Conservation (phyloP, 1,140 invertebrate species). For the Anastatus disparis region DNA sequence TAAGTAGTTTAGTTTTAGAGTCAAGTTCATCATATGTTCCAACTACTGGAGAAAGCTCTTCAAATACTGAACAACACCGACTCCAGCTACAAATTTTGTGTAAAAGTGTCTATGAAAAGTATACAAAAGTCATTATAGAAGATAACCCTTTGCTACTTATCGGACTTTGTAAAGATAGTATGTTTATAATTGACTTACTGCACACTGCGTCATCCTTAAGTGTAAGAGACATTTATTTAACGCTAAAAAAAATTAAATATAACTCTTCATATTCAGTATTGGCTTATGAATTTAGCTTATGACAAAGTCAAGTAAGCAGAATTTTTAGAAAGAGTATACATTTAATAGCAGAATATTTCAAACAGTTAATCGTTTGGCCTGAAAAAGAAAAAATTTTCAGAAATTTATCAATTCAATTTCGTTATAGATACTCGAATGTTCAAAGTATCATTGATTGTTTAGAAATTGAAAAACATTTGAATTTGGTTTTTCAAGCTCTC, state of each 20-base stretch:
- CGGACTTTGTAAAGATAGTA: slow-evolving; percentile 16
- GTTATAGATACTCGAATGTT: slow-evolving; percentile 48
- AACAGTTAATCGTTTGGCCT: slow-evolving; percentile 35
- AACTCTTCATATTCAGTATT: background rate
- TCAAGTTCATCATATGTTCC: no score
- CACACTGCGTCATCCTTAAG: no score
- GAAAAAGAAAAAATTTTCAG: slow-evolving; percentile 13
- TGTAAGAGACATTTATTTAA: no score
- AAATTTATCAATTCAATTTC: slow-evolving; percentile 53
- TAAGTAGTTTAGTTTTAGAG: no score
- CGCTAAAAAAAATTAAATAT: background rate
- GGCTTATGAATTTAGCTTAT: slow-evolving; percentile 1
- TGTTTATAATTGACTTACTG: slow-evolving; percentile 11
- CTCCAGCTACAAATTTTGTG: no score
- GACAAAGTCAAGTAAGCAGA: no score
- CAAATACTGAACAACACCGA: no score
- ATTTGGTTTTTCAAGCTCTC: no score
- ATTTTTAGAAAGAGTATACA: slow-evolving; percentile 33
- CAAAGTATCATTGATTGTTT: slow-evolving; percentile 58
- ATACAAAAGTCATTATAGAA: background rate
- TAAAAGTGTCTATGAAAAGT: background rate
- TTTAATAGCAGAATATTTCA: slow-evolving; percentile 6
- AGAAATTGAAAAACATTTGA: no score
- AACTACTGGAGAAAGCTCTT: no score
- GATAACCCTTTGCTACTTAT: slow-evolving; percentile 31